Conservation (phyloP, 2,797 vertebrate species). For the Argyrosomus regius region DNA sequence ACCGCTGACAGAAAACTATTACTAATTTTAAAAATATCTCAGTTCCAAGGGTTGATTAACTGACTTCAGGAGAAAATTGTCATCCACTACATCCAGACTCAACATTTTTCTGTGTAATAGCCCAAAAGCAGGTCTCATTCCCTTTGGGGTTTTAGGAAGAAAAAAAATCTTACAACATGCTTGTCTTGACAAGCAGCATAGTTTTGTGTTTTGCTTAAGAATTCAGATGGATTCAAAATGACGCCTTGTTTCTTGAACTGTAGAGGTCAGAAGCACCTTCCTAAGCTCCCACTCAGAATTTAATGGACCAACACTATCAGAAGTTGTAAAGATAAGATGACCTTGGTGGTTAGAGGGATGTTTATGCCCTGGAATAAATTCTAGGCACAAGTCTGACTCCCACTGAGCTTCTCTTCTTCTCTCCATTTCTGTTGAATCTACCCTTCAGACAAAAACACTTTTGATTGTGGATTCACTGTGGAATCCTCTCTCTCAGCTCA, state of each 20-base stretch:
- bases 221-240: not conserved
- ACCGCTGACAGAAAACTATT: not conserved
- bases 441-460: conserved; percentile 30
- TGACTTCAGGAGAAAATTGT: not conserved
- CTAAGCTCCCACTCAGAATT: conserved; percentile 25
- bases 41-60: not conserved
- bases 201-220: not conserved
- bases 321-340: conserved; percentile 45
- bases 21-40: not conserved
- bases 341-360: conserved; percentile 37
- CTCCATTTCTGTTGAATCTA: conserved; percentile 14
- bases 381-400: conserved; percentile 16
- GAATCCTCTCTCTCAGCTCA: not conserved
- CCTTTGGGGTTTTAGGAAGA: not conserved
- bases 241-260: conserved; percentile 8
- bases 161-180: not conserved
- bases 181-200: not conserved
- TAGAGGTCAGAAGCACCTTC: conserved; percentile 29
- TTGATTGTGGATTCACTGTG: conserved; percentile 1
- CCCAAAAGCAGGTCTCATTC: not conserved
- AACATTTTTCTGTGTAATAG: conserved; percentile 12
- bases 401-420: not conserved
- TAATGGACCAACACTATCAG: conserved; percentile 41
- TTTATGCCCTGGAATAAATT: conserved; percentile 41
- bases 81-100: not conserved